A percentile compares a stretch with the other conserved stretches of the same genome.
These are phyloP conservation scores for Charadrius vociferus DNA, from an alignment of 2,113 vertebrate genomes.

Conservation along the genomic window DNA sequence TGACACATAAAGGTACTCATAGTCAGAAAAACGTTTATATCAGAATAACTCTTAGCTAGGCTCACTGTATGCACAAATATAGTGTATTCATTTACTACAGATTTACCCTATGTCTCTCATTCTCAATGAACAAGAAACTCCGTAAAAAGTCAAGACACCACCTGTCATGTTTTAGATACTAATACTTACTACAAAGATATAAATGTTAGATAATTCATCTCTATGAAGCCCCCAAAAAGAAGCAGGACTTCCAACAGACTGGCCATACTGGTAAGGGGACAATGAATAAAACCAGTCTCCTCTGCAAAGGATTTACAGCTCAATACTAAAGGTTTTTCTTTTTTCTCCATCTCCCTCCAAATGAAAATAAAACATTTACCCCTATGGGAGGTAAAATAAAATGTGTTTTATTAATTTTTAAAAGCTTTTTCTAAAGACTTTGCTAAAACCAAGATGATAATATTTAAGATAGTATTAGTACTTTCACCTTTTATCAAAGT, in stretches of 20 bases:
- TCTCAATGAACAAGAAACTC: background rate
- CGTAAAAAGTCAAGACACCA: background rate
- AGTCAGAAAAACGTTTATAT: background rate
- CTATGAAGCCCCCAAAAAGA: background rate
- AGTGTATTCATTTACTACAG: background rate
- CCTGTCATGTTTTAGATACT: background rate
- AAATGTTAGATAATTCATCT: background rate
- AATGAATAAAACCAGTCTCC: background rate
- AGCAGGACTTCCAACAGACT: background rate
- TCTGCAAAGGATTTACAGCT: background rate
- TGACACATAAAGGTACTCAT: background rate
- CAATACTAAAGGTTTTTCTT: background rate
- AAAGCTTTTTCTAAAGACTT: background rate
- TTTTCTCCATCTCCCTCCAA: background rate
- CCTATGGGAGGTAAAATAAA: fast-evolving
- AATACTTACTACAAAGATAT: background rate
- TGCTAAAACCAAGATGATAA: background rate
- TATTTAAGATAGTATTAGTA: background rate
- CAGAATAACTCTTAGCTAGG: background rate
- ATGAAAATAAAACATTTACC: background rate
- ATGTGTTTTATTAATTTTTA: background rate
- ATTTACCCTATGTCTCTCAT: background rate
- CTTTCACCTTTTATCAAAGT: background rate
- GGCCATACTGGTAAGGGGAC: background rate
- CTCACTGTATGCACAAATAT: background rate